These are phyloP conservation scores for Sesia bembeciformis DNA, from an alignment of 2,888 invertebrate species.

Conservation along the genomic window DNA sequence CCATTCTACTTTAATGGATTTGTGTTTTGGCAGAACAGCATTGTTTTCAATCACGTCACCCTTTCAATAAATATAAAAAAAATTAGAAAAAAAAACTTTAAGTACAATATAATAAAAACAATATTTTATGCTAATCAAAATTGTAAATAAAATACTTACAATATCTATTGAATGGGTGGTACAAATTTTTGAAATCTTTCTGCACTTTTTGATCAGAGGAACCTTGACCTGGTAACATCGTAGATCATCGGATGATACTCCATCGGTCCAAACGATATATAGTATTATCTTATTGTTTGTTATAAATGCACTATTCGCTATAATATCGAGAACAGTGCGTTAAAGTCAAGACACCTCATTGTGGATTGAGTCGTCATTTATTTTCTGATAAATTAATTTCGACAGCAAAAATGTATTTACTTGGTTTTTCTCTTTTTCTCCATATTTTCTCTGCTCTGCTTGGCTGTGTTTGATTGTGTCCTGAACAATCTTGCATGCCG, in stretches of 20 bases:
- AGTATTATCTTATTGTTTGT: too few relatives aligned
- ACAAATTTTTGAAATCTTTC: constrained; percentile 58
- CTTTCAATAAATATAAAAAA: neutral
- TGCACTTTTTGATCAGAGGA: constrained; percentile 65
- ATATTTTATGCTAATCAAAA: neutral
- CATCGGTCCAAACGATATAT: too few relatives aligned
- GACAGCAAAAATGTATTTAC: constrained; percentile 78
- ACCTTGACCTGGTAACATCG: constrained; percentile 40
- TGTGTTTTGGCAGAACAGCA: constrained; percentile 68
- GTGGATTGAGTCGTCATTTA: constrained; percentile 66
- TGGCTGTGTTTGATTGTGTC: constrained; percentile 88
- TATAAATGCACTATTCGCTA: too few relatives aligned
- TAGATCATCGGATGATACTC: too few relatives aligned
- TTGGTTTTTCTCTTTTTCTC: constrained; percentile 84
- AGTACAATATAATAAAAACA: neutral
- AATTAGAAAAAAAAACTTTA: neutral
- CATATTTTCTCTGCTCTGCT: constrained; percentile 88
- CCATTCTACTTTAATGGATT: constrained; percentile 18
- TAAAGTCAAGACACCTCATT: constrained; percentile 63
- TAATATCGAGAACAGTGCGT: neutral
- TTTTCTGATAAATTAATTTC: constrained; percentile 68
- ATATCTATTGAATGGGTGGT: constrained; percentile 46
- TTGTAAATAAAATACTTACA: neutral
- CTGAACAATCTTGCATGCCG: constrained; percentile 85
- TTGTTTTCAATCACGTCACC: constrained; percentile 40